Percentiles rank a stretch among this genome's conserved stretches.
Conservation (phyloP, 2,888 invertebrate genomes). For the Lycaena phlaeas region DNA sequence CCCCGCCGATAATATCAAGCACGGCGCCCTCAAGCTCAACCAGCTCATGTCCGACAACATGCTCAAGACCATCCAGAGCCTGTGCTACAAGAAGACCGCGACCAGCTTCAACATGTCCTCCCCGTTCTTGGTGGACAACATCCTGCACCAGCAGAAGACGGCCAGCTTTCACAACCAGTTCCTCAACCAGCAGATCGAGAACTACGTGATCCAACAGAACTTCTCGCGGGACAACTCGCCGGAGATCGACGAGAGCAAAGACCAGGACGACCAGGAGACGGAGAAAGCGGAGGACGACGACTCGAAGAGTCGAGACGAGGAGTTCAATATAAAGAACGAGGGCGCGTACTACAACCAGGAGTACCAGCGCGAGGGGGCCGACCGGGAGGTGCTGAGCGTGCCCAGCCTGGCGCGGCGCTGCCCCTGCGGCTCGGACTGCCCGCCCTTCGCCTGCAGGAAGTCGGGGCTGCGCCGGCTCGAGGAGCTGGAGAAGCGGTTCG, state of each 20-base stretch:
- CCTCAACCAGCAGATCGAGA: conserved; percentile 65
- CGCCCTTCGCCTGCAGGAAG: conserved; percentile 60
- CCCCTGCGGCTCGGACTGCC: conserved; percentile 73
- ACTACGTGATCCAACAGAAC: conserved; percentile 45
- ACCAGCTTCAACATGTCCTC: conserved; percentile 69
- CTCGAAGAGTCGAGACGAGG: conserved; percentile 32
- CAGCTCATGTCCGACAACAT: conserved; percentile 56
- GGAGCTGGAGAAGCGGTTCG: conserved; percentile 57
- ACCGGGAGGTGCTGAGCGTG: conserved; percentile 57
- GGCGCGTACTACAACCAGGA: conserved; percentile 40
- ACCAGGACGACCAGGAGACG: conserved; percentile 26
- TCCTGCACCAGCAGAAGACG: conserved; percentile 71
- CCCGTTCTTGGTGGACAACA: conserved; percentile 75
- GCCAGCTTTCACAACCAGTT: conserved; percentile 66
- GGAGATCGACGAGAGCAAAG: conserved; percentile 44
- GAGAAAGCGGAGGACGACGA: conserved; percentile 43
- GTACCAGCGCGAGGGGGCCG: conserved; percentile 35
- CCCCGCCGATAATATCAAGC: conserved; percentile 53
- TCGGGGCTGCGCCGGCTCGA: conserved; percentile 55
- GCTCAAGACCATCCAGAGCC: conserved; percentile 62
- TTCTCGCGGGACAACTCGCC: conserved; percentile 55
- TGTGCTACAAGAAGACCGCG: conserved; percentile 51
- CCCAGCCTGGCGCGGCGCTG: conserved; percentile 57
- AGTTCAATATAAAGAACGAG: conserved; percentile 46
- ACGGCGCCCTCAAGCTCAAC: conserved; percentile 58